Evolutionary conservation across 2,888 invertebrate genomes (phyloP).

Genomic region (Brachynemurus nebulosus): DNA sequence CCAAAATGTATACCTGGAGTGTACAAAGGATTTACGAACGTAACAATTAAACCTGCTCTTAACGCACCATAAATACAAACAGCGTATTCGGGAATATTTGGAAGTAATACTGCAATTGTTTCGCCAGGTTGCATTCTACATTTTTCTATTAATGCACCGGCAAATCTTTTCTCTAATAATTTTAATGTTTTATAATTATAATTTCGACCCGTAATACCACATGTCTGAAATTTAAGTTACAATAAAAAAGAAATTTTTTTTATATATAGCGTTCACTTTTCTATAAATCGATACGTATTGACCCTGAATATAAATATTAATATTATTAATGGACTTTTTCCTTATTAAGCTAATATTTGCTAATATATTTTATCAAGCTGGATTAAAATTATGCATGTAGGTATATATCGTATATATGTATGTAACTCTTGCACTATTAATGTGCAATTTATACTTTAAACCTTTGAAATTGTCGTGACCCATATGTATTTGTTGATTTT

Average conservation of each 20-base stretch:
- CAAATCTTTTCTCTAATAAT: conserved; percentile 42
- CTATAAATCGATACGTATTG: too few relatives aligned
- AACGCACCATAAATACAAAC: conserved; percentile 51
- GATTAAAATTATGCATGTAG: too few relatives aligned
- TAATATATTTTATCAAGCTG: too few relatives aligned
- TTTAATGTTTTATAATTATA: conserved; percentile 49
- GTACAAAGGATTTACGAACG: conserved; percentile 56
- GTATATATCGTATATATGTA: too few relatives aligned
- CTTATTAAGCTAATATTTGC: too few relatives aligned
- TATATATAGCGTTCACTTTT: too few relatives aligned
- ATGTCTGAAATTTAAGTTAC: conserved; percentile 37
- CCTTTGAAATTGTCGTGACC: not conserved
- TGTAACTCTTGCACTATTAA: not conserved
- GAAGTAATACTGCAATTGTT: conserved; percentile 48
- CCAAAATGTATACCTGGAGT: conserved; percentile 38
- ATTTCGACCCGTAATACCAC: conserved; percentile 48
- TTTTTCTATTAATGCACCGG: conserved; percentile 39
- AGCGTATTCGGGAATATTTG: conserved; percentile 56
- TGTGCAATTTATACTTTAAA: not conserved
- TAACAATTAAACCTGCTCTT: conserved; percentile 48
- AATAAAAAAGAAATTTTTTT: too few relatives aligned
- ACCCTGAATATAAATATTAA: too few relatives aligned
- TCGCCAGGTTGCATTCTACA: conserved; percentile 46
- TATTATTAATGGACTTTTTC: too few relatives aligned
- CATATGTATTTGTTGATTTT: not conserved